Base-by-base conservation (phyloP, 2,888 invertebrate species). In the Nemotelus pantherinus region DNA sequence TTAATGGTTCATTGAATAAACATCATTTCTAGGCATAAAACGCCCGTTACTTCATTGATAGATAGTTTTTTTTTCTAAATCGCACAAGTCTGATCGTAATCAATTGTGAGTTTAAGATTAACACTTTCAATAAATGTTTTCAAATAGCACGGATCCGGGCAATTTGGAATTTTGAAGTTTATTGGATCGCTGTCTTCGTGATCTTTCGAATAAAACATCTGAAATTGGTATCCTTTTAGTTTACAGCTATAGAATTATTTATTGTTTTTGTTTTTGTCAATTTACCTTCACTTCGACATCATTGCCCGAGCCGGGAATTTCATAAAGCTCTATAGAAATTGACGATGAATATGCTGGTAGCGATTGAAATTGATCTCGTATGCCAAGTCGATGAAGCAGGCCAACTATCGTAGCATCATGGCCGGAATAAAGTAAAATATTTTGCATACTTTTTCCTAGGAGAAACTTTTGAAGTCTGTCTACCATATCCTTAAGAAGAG, bases 341-440 rank as follows among this genome's bases (percentile, higher is more conserved):
- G 91, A 89, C 3, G 94, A 91, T 3, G 93, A 93, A 85, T 93
- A 93, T 72, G 91, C 92, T 0, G 94, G 94, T 82, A 91, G 91
- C 53, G 85, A 83, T 71, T 85, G 81, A 25, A 81, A 80, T 72
- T 89, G 86, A 70, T 91, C 89, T 2, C 87, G 87, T 81, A 92
- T 90, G 64, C 92, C 91, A 81, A 95, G 88, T 7, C 48, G 7
- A 48, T 48, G 47, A 7, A 68, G 25, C 39, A 68, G 10, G 3
- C 48, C 48, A n/a, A 25, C 47, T 3, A 68, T 6, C 2, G 67
- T 68, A 2, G 48, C 9, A 50, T 68, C 67, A 68, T 68, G 67
- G 4, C 39, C 67, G 7, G 67, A 68, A 68, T 68, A 68, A 0
- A 68, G n/a, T 9, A 48, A 48, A 48, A 68, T 2, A 68, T 68